Evolutionary conservation across 1,140 invertebrate genomes (phyloP).

Genomic region (Anagrus nilaparvatae): DNA sequence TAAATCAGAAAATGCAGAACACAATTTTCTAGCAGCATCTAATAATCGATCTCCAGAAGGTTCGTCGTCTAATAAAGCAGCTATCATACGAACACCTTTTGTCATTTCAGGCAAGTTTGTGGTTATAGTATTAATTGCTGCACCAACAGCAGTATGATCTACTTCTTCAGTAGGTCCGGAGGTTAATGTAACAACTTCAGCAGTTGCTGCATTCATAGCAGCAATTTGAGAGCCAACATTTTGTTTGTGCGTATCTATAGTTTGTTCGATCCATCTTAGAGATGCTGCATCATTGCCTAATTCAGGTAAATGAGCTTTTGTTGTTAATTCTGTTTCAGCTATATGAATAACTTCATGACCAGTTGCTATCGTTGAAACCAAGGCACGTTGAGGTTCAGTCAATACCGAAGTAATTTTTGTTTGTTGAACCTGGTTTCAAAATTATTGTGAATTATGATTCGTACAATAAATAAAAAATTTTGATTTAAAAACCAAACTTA

Average conservation of each 20-base stretch:
- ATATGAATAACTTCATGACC: slow-evolving; percentile 77
- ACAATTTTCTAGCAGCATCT: slow-evolving; percentile 85
- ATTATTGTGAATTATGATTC: too few relatives aligned
- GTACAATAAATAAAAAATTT: too few relatives aligned
- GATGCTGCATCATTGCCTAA: slow-evolving; percentile 77
- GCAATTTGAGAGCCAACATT: slow-evolving; percentile 93
- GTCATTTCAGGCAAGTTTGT: slow-evolving; percentile 94
- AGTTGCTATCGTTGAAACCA: slow-evolving; percentile 79
- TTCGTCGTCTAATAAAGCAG: slow-evolving; percentile 81
- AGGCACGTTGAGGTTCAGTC: slow-evolving; percentile 81
- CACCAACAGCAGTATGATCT: slow-evolving; percentile 91
- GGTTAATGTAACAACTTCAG: slow-evolving; percentile 92
- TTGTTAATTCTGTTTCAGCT: slow-evolving; percentile 72
- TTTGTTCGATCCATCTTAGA: slow-evolving; percentile 86
- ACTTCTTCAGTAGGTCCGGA: slow-evolving; percentile 72
- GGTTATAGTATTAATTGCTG: slow-evolving; percentile 94
- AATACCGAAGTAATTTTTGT: slow-evolving; percentile 74
- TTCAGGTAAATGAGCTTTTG: slow-evolving; percentile 63
- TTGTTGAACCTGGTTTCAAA: slow-evolving; percentile 84
- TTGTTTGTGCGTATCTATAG: slow-evolving; percentile 91
- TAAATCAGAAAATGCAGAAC: slow-evolving; percentile 88
- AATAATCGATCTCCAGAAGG: slow-evolving; percentile 75
- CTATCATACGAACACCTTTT: slow-evolving; percentile 88
- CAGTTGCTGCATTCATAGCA: slow-evolving; percentile 98
- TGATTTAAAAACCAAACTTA: too few relatives aligned